Evolutionary conservation across 2,113 vertebrate species (phyloP).

Genomic region (Eubucco bourcierii): DNA sequence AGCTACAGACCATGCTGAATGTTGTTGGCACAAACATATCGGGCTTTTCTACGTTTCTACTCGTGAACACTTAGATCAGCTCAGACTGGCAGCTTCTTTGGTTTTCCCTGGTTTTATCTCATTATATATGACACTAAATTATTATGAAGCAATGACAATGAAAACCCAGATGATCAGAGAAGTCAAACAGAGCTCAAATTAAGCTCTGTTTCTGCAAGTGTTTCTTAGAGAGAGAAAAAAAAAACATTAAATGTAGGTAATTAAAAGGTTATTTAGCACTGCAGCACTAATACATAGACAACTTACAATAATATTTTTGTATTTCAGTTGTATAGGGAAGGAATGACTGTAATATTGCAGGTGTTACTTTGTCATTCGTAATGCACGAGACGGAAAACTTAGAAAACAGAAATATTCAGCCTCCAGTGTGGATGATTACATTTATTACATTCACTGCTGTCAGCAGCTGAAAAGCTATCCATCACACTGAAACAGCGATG

Average conservation of each 20-base stretch:
- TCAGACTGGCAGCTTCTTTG: slow-evolving; percentile 79
- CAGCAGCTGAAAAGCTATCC: slow-evolving; percentile 80
- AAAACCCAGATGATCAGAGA: slow-evolving; percentile 79
- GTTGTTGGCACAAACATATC: slow-evolving; percentile 79
- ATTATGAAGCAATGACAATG: slow-evolving; percentile 78
- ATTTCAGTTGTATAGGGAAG: slow-evolving; percentile 64
- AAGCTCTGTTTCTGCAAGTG: slow-evolving; percentile 74
- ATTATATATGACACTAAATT: slow-evolving; percentile 83
- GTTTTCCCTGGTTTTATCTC: slow-evolving; percentile 76
- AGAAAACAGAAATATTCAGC: slow-evolving; percentile 71
- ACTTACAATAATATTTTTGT: slow-evolving; percentile 79
- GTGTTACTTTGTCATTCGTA: slow-evolving; percentile 77
- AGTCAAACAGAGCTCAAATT: slow-evolving; percentile 81
- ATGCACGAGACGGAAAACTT: slow-evolving; percentile 65
- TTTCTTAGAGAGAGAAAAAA: slow-evolving; percentile 71
- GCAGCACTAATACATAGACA: slow-evolving; percentile 73
- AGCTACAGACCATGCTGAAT: slow-evolving; percentile 75
- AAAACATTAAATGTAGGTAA: slow-evolving; percentile 69
- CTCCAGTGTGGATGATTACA: slow-evolving; percentile 73
- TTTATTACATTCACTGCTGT: slow-evolving; percentile 76
- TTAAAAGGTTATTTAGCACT: slow-evolving; percentile 77
- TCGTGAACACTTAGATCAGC: slow-evolving; percentile 71
- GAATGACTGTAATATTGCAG: slow-evolving; percentile 65
- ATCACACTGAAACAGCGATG: slow-evolving; percentile 74
- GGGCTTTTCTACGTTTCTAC: slow-evolving; percentile 62